Percentiles rank a stretch among this genome's conserved stretches.
phyloP scores from a whole-genome alignment of 64 coral and sea anemone genomes.

The Stichodactyla mertensii region DNA sequence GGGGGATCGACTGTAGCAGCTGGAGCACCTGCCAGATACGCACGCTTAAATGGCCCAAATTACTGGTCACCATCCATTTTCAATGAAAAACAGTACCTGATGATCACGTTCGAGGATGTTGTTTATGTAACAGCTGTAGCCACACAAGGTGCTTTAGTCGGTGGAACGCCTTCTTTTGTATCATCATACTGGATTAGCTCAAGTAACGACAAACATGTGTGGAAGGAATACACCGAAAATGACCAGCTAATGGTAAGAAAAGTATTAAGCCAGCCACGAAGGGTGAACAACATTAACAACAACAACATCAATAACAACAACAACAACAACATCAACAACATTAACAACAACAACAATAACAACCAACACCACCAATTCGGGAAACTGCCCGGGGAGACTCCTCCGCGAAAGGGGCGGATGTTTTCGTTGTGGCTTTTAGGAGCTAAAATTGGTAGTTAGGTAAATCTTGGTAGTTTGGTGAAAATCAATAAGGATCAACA shows the following conservation, averaged over 20 bases:
- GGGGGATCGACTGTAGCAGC: neutral
- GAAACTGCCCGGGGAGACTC: too few relatives aligned
- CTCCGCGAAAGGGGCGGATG: too few relatives aligned
- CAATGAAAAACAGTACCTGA: neutral
- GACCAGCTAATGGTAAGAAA: constrained; percentile 1
- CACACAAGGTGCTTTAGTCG: neutral
- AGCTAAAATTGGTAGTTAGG: too few relatives aligned
- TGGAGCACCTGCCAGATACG: neutral
- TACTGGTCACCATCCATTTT: neutral
- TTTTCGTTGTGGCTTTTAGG: too few relatives aligned
- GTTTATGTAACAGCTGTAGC: neutral
- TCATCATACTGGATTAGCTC: neutral
- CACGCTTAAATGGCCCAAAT: neutral
- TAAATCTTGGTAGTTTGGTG: too few relatives aligned
- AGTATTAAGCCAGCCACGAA: neutral
- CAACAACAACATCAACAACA: neutral
- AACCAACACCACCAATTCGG: too few relatives aligned
- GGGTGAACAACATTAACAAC: neutral
- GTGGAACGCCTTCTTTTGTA: neutral
- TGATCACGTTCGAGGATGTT: neutral
- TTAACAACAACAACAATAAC: neutral
- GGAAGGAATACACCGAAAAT: neutral
- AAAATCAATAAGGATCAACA: too few relatives aligned
- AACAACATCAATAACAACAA: neutral
- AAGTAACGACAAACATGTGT: neutral